Conservation (phyloP, 2,888 invertebrate genomes). For the Andrena bicolor region DNA sequence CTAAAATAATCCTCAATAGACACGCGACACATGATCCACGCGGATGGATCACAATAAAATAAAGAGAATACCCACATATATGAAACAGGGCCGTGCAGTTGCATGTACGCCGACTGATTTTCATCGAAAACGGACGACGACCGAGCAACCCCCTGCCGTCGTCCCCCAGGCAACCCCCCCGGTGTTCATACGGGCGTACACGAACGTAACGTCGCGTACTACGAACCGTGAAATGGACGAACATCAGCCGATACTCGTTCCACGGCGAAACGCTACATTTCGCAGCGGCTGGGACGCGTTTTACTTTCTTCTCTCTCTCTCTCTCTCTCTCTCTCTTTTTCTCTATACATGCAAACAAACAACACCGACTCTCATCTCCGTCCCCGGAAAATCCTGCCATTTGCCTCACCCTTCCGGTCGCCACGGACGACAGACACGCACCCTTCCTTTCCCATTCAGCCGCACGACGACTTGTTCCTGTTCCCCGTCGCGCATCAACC, state of each 20-base stretch:
- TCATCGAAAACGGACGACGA: constrained; percentile 37
- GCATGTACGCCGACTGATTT: constrained; percentile 31
- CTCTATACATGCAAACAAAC: constrained; percentile 38
- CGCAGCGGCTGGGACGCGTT: constrained; percentile 17
- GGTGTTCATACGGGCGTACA: constrained; percentile 17
- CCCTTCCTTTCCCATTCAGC: neutral
- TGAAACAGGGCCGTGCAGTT: neutral
- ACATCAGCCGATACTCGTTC: constrained; percentile 51
- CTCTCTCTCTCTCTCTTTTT: too few species aligned
- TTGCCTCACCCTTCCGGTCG: neutral
- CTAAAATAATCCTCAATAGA: neutral
- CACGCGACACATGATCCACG: neutral
- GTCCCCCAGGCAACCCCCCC: neutral
- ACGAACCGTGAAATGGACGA: constrained; percentile 66
- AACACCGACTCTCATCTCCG: constrained; percentile 29
- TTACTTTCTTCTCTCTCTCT: neutral
- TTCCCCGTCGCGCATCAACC: neutral
- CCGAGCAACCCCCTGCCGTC: neutral
- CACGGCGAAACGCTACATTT: constrained; percentile 53
- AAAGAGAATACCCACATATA: neutral
- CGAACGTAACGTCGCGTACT: constrained; percentile 42
- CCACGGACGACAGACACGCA: neutral
- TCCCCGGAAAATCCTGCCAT: constrained; percentile 17
- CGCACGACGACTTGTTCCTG: neutral
- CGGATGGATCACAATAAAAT: constrained; percentile 25